Evolutionary conservation across 2,113 vertebrate species (phyloP).

Genomic region (Cephalopterus ornatus): DNA sequence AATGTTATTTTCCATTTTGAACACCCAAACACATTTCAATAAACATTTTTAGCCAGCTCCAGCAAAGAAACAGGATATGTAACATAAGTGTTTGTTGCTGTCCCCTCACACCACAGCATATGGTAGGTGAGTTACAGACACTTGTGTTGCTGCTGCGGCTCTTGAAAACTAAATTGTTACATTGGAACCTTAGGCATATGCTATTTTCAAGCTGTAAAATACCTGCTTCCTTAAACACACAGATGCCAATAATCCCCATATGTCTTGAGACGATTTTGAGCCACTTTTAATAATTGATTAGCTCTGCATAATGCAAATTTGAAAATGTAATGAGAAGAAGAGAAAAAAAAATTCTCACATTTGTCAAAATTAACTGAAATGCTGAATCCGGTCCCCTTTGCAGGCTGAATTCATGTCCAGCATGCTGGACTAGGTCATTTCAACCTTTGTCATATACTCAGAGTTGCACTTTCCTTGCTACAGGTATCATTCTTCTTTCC

Average conservation of each 20-base stretch:
- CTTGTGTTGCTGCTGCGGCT: slow-evolving; percentile 27
- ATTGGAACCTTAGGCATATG: slow-evolving; percentile 56
- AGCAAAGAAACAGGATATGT: background rate
- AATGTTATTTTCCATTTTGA: background rate
- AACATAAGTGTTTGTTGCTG: slow-evolving; percentile 27
- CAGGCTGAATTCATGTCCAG: background rate
- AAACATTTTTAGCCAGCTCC: background rate
- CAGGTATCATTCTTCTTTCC: background rate
- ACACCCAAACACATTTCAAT: background rate
- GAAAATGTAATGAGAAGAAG: background rate
- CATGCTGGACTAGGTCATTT: fast-evolving
- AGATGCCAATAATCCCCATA: slow-evolving; percentile 58
- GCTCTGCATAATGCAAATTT: background rate
- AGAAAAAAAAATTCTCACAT: background rate
- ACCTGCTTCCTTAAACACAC: slow-evolving; percentile 61
- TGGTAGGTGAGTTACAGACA: slow-evolving; percentile 47
- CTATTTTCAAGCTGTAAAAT: slow-evolving; percentile 57
- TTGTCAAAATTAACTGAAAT: background rate
- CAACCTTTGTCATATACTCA: background rate
- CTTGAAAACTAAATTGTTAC: slow-evolving; percentile 50
- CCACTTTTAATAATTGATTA: slow-evolving; percentile 42
- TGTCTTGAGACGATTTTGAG: slow-evolving; percentile 34
- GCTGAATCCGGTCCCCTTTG: background rate
- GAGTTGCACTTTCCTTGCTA: background rate
- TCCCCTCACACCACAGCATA: slow-evolving; percentile 51